Evolutionary conservation across 2,797 vertebrate species (phyloP).

Genomic region (Oreortyx pictus): DNA sequence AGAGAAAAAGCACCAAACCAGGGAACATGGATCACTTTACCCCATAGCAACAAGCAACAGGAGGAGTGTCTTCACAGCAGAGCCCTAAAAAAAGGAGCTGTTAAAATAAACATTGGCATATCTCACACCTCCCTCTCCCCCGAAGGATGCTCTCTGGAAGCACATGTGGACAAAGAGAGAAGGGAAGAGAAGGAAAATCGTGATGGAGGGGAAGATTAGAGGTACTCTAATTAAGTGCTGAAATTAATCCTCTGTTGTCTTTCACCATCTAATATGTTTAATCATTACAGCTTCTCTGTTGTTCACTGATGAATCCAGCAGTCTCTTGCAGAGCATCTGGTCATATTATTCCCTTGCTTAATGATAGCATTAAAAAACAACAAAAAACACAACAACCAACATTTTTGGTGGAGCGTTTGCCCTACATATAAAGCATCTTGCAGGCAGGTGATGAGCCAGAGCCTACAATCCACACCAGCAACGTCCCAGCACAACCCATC

Average conservation of each 20-base stretch:
- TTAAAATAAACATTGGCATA: slow-evolving; percentile 70
- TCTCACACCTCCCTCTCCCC: slow-evolving; percentile 71
- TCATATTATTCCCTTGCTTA: not conserved
- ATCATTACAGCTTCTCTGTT: not conserved
- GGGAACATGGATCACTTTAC: not conserved
- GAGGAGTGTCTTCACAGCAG: slow-evolving; percentile 43
- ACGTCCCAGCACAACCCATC: not conserved
- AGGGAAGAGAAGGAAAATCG: not conserved
- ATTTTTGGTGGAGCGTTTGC: not conserved
- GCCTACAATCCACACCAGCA: not conserved
- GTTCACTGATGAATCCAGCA: not conserved
- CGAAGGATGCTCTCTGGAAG: slow-evolving; percentile 50
- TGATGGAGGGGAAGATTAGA: slow-evolving; percentile 28
- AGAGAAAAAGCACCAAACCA: not conserved
- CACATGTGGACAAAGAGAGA: slow-evolving; percentile 46
- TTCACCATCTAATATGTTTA: not conserved
- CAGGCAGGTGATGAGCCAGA: not conserved
- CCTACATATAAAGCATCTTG: not conserved
- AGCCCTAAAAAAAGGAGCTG: slow-evolving; percentile 66
- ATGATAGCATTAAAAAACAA: not conserved
- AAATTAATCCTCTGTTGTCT: slow-evolving; percentile 34
- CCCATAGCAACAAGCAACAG: slow-evolving; percentile 72
- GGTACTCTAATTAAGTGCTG: not conserved
- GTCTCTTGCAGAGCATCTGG: slow-evolving; percentile 30
- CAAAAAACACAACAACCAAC: not conserved